Evolutionary conservation across 2,888 invertebrate species (phyloP), one percentile per base, ranked within the genome.

Genomic region (Temnothorax rugatulus): DNA sequence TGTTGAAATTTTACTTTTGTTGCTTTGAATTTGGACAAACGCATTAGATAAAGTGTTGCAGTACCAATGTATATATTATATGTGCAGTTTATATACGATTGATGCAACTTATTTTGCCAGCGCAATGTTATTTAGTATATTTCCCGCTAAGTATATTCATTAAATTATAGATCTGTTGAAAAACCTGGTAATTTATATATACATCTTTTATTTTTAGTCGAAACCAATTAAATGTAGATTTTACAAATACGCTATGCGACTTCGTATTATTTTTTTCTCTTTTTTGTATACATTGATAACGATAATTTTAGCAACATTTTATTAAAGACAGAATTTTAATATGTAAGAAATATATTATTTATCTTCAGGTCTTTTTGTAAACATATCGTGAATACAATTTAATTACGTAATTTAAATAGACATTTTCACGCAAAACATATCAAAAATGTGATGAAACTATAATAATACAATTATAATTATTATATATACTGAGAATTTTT

Each of bases 371-470:
- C 64, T 85, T 63, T 68, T 88, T 34, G 52, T 83, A 18, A 38
- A 54, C 54, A 52, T 66, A 57, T 63, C 18, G 13, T 47, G 41
- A 41, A 59, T 18, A 59, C 5, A 15, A 15, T 52, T 57, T 52
- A 68, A n/a, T 85, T 84, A 44, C 18, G 13, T 44, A 34, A 74
- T 57, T 85, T 85, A 57, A 54, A 25, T 38, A n/a, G 21, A 54
- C 15, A 71, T 74, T 29, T 57, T 11, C 15, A 47, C 34, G 34
- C 7, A 47, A 86, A 83, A 89, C 88, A 88, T 89, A 89, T 88
- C 86, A 88, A 81, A 13, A 64, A 82, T 83, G 77, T 84, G 68
- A 88, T 85, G 76, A 41, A 21, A 84, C 7, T 59, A 68, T n/a
- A 44, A 64, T 63, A 21, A 11, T 50, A 11, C 18, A 74, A 47